Evolutionary conservation across 1,140 invertebrate genomes (phyloP).

Genomic region (Drosophila bipectinata): DNA sequence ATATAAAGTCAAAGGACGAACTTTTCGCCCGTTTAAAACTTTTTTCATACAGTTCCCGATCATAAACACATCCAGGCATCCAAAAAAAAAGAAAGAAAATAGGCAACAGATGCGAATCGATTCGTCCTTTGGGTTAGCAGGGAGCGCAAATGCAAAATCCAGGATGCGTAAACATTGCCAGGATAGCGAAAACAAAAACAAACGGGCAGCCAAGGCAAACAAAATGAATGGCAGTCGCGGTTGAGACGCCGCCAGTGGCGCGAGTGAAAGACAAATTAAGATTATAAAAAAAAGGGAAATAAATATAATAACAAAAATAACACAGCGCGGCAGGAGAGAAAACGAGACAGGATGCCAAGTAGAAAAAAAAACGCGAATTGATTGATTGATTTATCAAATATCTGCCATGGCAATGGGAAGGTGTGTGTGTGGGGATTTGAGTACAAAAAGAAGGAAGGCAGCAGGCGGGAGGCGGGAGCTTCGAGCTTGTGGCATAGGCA

Average conservation of each 20-base stretch:
- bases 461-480: neutral
- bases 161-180: slow-evolving; percentile 44
- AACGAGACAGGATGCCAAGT: slow-evolving; percentile 6
- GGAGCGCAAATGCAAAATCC: slow-evolving; percentile 32
- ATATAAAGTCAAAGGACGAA: slow-evolving; percentile 32
- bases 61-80: slow-evolving; percentile 35
- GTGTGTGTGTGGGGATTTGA: slow-evolving; percentile 22
- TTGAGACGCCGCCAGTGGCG: slow-evolving; percentile 67
- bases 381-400: slow-evolving; percentile 82
- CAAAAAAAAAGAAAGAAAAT: slow-evolving; percentile 7
- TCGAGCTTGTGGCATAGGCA: slow-evolving; percentile 4
- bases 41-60: slow-evolving; percentile 48
- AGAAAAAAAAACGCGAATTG: slow-evolving; percentile 61
- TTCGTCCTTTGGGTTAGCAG: neutral
- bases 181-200: slow-evolving; percentile 35
- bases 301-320: slow-evolving; percentile 73
- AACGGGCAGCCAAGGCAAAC: slow-evolving; percentile 51
- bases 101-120: slow-evolving; percentile 53
- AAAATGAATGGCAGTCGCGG: slow-evolving; percentile 75
- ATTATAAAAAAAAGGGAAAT: slow-evolving; percentile 74
- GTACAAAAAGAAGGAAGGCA: neutral
- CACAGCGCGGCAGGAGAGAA: slow-evolving; percentile 35
- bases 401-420: slow-evolving; percentile 43
- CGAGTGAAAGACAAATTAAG: slow-evolving; percentile 81
- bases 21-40: slow-evolving; percentile 35